Evolutionary conservation across 2,797 vertebrate species (phyloP), one percentile per base, ranked within the genome.

Genomic region (Dendrocincla tyrannina): DNA sequence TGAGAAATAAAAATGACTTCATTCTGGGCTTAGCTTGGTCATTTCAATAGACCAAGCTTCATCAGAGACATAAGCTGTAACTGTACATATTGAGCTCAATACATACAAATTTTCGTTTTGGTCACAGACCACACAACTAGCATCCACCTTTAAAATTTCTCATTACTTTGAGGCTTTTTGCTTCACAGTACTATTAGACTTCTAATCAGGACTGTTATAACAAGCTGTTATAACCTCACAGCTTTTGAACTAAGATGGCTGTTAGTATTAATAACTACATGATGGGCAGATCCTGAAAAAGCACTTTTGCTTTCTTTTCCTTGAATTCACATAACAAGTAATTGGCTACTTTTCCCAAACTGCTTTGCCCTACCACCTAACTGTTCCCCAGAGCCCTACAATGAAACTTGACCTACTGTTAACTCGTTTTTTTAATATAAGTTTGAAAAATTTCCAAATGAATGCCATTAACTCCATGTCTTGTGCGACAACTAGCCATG

Each of bases 1-100:
- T 95, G 94, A 97, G 96, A 97, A 97, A 95, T 49, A 97, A 92
- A 97, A 95, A 97, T 97, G 28, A 98, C 97, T 97, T 98, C 97
- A 97, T 93, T 95, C 91, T 95, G 95, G 95, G 91, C 72, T 93
- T 90, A 79, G 59, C 92, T 95, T 9, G 32, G 93, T 96, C 93
- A 96, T 85, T 97, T 94, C 88, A 91, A 95, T 13, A 79, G 94
- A 96, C 55, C 76, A 94, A 91, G 67, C 53, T 89, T 90, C 94
- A 13, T 69, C 76, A 96, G 85, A 96, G 91, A 91, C 81, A 76
- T 17, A n/a, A 96, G 85, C 70, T 4, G 25, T 59, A 33, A 74
- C 69, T 91, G 74, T 67, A 95, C 90, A 95, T 79, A 66, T 10
- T 47, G 68, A 85, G 72, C 74, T 87, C 46, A 92, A 78, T 49